Evolutionary conservation across 1,140 invertebrate genomes (phyloP).

Genomic region (Heliconius himera): DNA sequence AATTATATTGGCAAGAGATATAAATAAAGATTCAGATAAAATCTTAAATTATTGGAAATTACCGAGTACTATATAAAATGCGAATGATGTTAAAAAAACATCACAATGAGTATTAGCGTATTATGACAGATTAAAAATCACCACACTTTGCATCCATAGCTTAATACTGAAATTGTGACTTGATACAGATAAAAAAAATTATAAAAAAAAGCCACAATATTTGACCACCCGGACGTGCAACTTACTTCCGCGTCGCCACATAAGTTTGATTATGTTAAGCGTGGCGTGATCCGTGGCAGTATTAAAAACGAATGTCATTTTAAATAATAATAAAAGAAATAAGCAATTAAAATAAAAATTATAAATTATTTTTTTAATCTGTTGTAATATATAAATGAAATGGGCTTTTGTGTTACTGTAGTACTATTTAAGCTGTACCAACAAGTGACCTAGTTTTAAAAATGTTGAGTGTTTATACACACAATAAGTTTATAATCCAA

Average conservation of each 20-base stretch:
- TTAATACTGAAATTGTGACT: constrained; percentile 37
- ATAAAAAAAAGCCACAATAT: constrained; percentile 29
- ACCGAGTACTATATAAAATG: constrained; percentile 14
- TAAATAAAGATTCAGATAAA: constrained; percentile 24
- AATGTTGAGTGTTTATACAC: background rate
- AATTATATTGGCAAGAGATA: constrained; percentile 59
- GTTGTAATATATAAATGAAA: background rate
- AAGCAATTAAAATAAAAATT: constrained; percentile 25
- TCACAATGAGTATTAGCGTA: constrained; percentile 12
- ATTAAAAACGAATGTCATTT: constrained; percentile 29
- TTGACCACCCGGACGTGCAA: constrained; percentile 21
- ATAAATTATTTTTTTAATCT: background rate
- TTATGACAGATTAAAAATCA: constrained; percentile 7
- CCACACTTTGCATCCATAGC: constrained; percentile 7
- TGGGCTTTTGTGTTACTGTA: background rate
- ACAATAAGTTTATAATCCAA: background rate
- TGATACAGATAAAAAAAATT: constrained; percentile 7
- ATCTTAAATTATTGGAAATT: constrained; percentile 10
- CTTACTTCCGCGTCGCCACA: constrained; percentile 35
- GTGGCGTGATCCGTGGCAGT: constrained; percentile 17
- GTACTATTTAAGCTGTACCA: background rate
- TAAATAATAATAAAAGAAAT: constrained; percentile 26
- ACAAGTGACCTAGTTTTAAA: background rate
- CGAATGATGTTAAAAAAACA: constrained; percentile 1
- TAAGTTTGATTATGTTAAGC: constrained; percentile 27